Percentiles rank a stretch among this genome's conserved stretches.
Evolutionary conservation across 92 coral and sea anemone species (phyloP).

Genomic region (Epizoanthus illoricatus): DNA sequence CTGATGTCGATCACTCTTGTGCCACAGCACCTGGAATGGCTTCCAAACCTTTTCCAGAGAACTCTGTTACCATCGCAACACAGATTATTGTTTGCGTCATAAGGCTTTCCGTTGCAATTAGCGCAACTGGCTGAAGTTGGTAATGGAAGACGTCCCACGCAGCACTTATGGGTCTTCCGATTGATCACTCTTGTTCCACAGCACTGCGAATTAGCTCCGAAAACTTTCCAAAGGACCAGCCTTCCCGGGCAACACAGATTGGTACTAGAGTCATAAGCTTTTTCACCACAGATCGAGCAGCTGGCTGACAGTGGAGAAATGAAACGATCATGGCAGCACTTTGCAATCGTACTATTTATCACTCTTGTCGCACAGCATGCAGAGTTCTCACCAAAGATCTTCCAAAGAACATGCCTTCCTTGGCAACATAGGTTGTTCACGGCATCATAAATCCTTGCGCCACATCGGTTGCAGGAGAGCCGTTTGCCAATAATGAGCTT

Average conservation of each 20-base stretch:
- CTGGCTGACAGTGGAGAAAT: slow-evolving; percentile 1
- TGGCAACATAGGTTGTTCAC: not conserved
- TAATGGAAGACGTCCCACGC: not conserved
- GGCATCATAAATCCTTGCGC: not conserved
- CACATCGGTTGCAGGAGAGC: slow-evolving; percentile 7
- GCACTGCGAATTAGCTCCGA: not conserved
- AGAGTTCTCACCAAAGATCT: slow-evolving; percentile 1
- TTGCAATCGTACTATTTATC: not conserved
- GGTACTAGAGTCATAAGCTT: not conserved
- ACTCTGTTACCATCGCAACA: not conserved
- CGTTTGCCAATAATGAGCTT: not conserved
- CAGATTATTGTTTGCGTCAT: not conserved
- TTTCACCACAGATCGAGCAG: not conserved
- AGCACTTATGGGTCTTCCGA: not conserved
- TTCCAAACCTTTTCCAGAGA: slow-evolving; percentile 4
- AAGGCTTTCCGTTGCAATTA: not conserved
- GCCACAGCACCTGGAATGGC: slow-evolving; percentile 5
- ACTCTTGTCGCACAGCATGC: slow-evolving; percentile 9
- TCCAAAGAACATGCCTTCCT: slow-evolving; percentile 2
- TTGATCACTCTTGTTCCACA: not conserved
- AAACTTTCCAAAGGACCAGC: not conserved
- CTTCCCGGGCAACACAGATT: not conserved
- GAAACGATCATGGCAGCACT: slow-evolving; percentile 3
- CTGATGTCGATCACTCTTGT: not conserved
- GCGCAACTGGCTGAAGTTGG: not conserved